Conservation (phyloP, 2,888 invertebrate species). For the Chrysolina americana region DNA sequence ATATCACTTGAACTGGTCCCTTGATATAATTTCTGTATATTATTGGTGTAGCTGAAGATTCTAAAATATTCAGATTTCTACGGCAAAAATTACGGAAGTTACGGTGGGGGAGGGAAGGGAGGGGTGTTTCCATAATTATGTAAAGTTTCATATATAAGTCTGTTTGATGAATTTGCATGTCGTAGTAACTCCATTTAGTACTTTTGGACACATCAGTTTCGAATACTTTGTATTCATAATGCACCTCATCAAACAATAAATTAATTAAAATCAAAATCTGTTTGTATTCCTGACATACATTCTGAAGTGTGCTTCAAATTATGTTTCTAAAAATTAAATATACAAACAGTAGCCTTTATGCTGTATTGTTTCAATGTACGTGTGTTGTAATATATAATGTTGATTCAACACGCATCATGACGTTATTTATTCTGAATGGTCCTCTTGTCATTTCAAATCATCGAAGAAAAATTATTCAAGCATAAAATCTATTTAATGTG, state of each 20-base stretch:
- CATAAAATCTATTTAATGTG: background rate
- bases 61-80: too few relatives aligned
- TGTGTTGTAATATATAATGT: background rate
- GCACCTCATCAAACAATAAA: background rate
- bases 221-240: background rate
- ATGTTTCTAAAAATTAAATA: background rate
- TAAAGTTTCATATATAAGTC: too few relatives aligned
- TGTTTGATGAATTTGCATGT: too few relatives aligned
- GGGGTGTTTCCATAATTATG: too few relatives aligned
- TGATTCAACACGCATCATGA: background rate
- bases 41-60: too few relatives aligned
- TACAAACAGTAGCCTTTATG: background rate
- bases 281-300: conserved; percentile 2
- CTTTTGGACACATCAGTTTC: background rate
- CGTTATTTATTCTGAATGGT: background rate
- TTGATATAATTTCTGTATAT: too few relatives aligned
- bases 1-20: too few relatives aligned
- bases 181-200: too few relatives aligned
- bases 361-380: conserved; percentile 1
- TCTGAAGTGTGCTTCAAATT: conserved; percentile 4
- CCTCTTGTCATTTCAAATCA: background rate
- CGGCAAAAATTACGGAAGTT: too few relatives aligned
- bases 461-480: background rate
- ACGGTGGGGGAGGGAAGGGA: too few relatives aligned
- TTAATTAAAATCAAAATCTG: background rate